Conservation (phyloP, 30 jellyfish, hydroid and myxozoan genomes). For the Aurelia aurita complex sp. Pacific region DNA sequence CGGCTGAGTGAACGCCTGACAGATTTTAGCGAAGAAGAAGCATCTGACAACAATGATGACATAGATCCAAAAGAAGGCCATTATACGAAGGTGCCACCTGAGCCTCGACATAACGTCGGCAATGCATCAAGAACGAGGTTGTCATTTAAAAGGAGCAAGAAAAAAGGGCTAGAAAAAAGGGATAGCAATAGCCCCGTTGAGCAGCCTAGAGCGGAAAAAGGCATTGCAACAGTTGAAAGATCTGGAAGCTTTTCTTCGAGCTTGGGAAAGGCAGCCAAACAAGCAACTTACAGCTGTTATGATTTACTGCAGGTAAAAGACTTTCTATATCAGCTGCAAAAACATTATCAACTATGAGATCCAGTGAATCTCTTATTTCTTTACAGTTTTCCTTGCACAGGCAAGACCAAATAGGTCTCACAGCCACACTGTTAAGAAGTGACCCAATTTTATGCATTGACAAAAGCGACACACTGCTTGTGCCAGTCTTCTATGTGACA, state of each 20-base stretch:
- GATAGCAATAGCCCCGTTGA: slow-evolving; percentile 26
- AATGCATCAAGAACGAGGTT: slow-evolving; percentile 10
- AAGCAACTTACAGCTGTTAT: neutral
- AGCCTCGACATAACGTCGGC: neutral
- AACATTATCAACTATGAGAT: no score
- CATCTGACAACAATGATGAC: neutral
- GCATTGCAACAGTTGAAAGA: neutral
- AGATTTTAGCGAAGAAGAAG: slow-evolving; percentile 36
- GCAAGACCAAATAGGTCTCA: no score
- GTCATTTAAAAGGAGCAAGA: slow-evolving; percentile 30
- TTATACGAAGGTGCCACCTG: slow-evolving; percentile 41
- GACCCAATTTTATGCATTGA: no score
- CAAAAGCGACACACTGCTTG: no score
- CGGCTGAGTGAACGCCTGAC: slow-evolving; percentile 17
- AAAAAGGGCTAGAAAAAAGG: neutral
- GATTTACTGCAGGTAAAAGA: slow-evolving; percentile 17
- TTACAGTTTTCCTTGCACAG: no score
- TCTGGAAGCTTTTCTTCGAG: neutral
- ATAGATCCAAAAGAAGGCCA: slow-evolving; percentile 38
- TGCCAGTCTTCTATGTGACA: no score
- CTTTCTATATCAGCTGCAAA: neutral
- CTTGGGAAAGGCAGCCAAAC: slow-evolving; percentile 4
- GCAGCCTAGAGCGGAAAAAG: neutral
- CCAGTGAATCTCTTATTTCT: no score
- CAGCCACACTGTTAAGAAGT: no score